Evolutionary conservation across 2,113 vertebrate species (phyloP).

Genomic region (Xiphorhynchus elegans): DNA sequence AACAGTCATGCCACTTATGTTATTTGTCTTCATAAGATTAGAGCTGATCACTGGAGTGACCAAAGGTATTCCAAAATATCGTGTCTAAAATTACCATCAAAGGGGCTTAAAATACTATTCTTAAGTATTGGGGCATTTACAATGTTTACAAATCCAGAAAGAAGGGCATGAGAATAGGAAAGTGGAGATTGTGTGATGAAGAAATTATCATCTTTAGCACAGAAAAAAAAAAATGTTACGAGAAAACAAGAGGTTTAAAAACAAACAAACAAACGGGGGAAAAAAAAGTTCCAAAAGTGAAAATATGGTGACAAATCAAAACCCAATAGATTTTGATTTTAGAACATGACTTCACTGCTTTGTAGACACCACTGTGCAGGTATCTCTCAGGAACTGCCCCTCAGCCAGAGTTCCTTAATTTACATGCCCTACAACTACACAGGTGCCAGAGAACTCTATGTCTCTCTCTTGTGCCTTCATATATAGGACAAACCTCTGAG

Average conservation of each 20-base stretch:
- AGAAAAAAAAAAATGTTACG: not conserved
- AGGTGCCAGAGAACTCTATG: rapidly evolving
- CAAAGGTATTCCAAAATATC: not conserved
- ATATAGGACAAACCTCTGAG: not conserved
- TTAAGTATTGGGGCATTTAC: not conserved
- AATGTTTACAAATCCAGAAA: not conserved
- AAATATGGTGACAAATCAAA: not conserved
- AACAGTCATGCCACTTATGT: not conserved
- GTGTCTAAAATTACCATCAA: not conserved
- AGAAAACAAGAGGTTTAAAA: not conserved
- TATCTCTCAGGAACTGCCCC: not conserved
- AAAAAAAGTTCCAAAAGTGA: not conserved
- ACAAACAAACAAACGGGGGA: not conserved
- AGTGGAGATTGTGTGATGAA: not conserved
- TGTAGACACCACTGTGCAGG: not conserved
- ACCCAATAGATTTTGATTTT: not conserved
- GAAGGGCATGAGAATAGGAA: not conserved
- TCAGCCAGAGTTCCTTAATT: not conserved
- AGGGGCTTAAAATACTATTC: not conserved
- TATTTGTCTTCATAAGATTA: not conserved
- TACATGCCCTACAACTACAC: not conserved
- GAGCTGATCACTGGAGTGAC: not conserved
- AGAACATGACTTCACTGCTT: not conserved
- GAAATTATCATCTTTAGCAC: not conserved
- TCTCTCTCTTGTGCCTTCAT: not conserved